Conservation (phyloP, 1,140 invertebrate species). For the Archivesica marissinica region DNA sequence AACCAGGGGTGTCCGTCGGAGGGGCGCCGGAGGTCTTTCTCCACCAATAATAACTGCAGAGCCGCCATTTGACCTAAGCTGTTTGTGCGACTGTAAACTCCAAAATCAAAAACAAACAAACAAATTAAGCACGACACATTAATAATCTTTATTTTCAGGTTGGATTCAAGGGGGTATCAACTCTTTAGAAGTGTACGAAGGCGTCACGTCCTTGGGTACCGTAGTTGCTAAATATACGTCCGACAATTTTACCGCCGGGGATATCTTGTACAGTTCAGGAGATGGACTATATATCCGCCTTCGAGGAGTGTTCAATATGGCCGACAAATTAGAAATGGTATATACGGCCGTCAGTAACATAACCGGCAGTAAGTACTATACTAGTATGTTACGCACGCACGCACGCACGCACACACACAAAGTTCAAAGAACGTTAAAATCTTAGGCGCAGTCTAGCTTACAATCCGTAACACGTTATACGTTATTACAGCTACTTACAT, state of each 20-base stretch:
- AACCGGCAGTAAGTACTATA: conserved; percentile 68
- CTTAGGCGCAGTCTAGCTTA: too few species aligned
- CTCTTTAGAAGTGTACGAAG: conserved; percentile 76
- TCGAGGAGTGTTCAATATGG: conserved; percentile 73
- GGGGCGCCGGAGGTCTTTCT: too few species aligned
- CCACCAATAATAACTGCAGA: too few species aligned
- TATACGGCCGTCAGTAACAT: conserved; percentile 76
- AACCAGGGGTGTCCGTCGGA: too few species aligned
- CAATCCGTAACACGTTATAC: too few species aligned
- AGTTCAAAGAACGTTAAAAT: too few species aligned
- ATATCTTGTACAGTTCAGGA: conserved; percentile 61
- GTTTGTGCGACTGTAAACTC: too few species aligned
- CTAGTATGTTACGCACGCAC: background rate
- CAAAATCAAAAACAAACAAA: too few species aligned
- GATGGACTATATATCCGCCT: conserved; percentile 77
- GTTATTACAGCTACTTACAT: too few species aligned
- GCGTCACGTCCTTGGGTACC: conserved; percentile 71
- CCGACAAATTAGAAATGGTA: conserved; percentile 77
- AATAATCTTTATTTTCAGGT: conserved; percentile 65
- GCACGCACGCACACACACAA: too few species aligned
- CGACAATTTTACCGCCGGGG: conserved; percentile 71
- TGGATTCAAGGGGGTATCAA: conserved; percentile 75
- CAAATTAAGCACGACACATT: too few species aligned
- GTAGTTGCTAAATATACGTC: conserved; percentile 70
- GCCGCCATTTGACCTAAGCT: too few species aligned